Conservation (phyloP, 2,797 vertebrate species). For the Myotis myotis region DNA sequence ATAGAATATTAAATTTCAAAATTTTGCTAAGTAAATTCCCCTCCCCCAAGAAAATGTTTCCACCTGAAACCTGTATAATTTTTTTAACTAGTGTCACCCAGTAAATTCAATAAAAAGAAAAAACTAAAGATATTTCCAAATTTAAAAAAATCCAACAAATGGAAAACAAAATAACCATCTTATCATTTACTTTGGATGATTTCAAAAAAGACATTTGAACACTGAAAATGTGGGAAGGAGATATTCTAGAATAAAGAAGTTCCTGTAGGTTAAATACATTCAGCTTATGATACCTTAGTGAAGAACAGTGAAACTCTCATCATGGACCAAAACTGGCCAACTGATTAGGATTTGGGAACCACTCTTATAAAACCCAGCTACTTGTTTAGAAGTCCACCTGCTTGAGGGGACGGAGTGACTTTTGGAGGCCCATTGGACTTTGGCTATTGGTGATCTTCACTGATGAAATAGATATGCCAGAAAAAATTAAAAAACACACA, state of each 20-base stretch:
- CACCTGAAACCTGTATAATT: not conserved
- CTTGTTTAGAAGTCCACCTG: not conserved
- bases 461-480: not conserved
- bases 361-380: not conserved
- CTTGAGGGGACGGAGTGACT: not conserved
- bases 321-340: not conserved
- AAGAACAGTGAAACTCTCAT: not conserved
- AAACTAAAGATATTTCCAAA: not conserved
- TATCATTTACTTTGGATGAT: not conserved
- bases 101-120: not conserved
- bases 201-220: constrained; percentile 2
- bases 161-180: not conserved
- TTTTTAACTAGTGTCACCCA: not conserved
- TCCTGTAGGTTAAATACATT: not conserved
- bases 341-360: not conserved
- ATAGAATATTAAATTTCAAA: not conserved
- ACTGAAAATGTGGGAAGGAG: not conserved
- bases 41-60: not conserved
- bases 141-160: not conserved
- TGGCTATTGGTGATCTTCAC: not conserved
- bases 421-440: not conserved
- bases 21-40: not conserved
- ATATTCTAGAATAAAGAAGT: not conserved
- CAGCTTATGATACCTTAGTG: not conserved
- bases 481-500: not conserved